Percentiles rank a stretch among this genome's conserved stretches.
These are phyloP conservation scores for Myotis davidii DNA, from an alignment of 2,113 vertebrate genomes.

Conservation along the genomic window DNA sequence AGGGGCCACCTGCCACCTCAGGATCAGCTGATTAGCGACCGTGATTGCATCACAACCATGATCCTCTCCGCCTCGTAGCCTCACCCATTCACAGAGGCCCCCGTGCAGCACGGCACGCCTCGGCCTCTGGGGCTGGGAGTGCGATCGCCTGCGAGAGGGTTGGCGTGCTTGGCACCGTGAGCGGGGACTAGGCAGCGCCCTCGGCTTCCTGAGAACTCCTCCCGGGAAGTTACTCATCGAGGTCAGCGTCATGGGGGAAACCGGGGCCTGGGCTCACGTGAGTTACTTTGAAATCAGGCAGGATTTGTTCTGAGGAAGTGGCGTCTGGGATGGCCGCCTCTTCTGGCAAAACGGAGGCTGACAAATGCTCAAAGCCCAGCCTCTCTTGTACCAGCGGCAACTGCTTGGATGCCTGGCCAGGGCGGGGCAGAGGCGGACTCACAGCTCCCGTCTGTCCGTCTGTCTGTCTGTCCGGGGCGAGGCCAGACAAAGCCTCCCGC, in stretches of 20 bases:
- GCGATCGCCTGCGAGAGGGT: background rate
- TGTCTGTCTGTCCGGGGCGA: background rate
- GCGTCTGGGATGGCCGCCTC: background rate
- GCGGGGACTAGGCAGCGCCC: background rate
- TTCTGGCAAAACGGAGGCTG: background rate
- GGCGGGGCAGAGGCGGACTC: background rate
- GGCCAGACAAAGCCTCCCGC: background rate
- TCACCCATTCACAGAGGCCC: too few relatives aligned
- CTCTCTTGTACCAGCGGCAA: background rate
- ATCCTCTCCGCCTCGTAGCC: background rate
- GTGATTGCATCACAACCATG: background rate
- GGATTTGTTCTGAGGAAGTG: background rate
- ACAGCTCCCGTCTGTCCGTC: background rate
- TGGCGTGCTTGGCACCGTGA: background rate
- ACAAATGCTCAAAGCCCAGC: background rate
- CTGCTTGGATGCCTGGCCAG: background rate
- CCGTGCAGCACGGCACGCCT: background rate
- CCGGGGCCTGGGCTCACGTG: background rate
- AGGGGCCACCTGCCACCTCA: background rate
- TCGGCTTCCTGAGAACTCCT: background rate
- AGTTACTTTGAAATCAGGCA: background rate
- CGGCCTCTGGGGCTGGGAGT: background rate
- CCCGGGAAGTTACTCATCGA: background rate
- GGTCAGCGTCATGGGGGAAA: background rate
- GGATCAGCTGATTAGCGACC: background rate